Base-by-base conservation (phyloP, 2,888 invertebrate species). In the Pyrrhia umbra region DNA sequence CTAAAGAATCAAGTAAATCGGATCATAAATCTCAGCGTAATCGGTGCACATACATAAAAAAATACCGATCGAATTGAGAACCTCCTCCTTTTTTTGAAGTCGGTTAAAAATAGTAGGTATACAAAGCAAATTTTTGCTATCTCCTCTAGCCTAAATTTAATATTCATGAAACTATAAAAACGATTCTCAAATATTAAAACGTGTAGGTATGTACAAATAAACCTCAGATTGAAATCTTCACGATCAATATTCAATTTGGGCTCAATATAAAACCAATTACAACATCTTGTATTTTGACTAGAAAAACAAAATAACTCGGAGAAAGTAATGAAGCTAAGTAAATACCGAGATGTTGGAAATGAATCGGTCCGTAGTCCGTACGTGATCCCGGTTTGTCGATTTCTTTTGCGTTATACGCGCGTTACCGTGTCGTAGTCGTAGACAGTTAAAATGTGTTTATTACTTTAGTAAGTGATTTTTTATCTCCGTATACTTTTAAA, bases 221-320 rank as follows among this genome's bases (percentile, higher is more conserved):
- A 51, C 25, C 6, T 2, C 8, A 16, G 1, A 16, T 25, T 20
- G 2, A 39, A 21, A 39, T 43, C 9, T 34, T 39, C 9, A 37
- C 20, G 13, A 68, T 71, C 50, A 40, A 55, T 64, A 64, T 9
- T 34, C 50, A 50, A 64, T 55, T 27, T 18, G 30, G 4, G 6
- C n/a, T 42, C 45, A 52, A 65, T 43, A 27, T 6, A 37, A 72
- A 68, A 72, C 50, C 68, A 52, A 68, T 65, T 57, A 66, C 65
- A 72, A 46, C 47, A 52, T 57, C 42, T 25, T 23, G 18, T 46
- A 42, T 37, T 63, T 55, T 6, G 39, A 30, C 18, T 57, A 68
- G 62, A 62, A 68, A 68, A 56, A 68, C 63, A 63, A 49, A 42
- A 68, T 63, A 47, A 42, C 40, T 47, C n/a, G 15, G 20, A 23